Conservation (phyloP, 2,888 invertebrate species). For the Erebia aethiops region DNA sequence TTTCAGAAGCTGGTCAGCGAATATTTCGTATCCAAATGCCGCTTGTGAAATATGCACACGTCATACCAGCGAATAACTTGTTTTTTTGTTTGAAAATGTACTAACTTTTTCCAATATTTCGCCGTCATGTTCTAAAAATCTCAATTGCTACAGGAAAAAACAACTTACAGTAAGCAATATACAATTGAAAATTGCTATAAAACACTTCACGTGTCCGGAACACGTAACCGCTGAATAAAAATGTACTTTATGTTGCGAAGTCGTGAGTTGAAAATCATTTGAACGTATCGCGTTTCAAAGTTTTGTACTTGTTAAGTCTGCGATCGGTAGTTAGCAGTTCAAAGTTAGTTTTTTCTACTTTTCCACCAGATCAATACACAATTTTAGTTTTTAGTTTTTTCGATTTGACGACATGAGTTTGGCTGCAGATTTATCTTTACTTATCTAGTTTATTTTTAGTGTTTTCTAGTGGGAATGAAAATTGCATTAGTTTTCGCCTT, state of each 20-base stretch:
- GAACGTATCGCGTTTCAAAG: background rate
- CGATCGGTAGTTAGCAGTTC: slow-evolving; percentile 8
- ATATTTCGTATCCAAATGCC: slow-evolving; percentile 30
- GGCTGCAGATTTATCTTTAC: background rate
- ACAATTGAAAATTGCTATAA: slow-evolving; percentile 7
- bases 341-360: slow-evolving; percentile 31
- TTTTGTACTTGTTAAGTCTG: background rate
- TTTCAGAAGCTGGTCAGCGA: slow-evolving; percentile 12
- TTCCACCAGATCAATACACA: slow-evolving; percentile 22
- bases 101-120: slow-evolving; percentile 29
- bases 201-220: background rate
- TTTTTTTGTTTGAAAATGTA: slow-evolving; percentile 27
- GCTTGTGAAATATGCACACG: slow-evolving; percentile 21
- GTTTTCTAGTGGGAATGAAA: background rate
- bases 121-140: background rate
- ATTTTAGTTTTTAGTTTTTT: slow-evolving; percentile 17
- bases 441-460: slow-evolving; percentile 2
- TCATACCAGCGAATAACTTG: slow-evolving; percentile 27
- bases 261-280: slow-evolving; percentile 12
- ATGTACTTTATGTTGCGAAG: slow-evolving; percentile 3
- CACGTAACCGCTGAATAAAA: slow-evolving; percentile 7
- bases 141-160: slow-evolving; percentile 6
- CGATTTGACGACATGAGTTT: slow-evolving; percentile 3
- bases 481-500: background rate
- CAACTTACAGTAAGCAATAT: background rate